phyloP scores from a whole-genome alignment of 1,140 invertebrate species.

The Caenorhabditis tropicalis region DNA sequence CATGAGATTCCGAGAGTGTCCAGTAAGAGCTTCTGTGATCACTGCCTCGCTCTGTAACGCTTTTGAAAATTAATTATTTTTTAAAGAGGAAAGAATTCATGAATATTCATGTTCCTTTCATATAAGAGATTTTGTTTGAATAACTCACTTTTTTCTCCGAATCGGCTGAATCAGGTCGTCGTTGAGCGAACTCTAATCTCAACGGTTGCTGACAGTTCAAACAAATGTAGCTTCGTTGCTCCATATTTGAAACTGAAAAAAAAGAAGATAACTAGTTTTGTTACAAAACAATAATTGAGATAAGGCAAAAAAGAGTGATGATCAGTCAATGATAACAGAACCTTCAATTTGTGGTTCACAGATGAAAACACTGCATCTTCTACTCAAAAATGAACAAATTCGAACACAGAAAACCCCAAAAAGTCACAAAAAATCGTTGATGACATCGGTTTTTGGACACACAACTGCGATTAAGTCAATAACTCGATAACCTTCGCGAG shows the following conservation, averaged over 20 bases:
- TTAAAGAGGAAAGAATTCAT: not conserved
- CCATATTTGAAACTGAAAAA: conserved; percentile 29
- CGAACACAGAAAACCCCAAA: not conserved
- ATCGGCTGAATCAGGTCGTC: conserved; percentile 7
- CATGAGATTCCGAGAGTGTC: conserved; percentile 61
- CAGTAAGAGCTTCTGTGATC: conserved; percentile 28
- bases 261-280: too few relatives aligned
- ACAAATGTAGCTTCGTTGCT: conserved; percentile 11
- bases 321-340: not conserved
- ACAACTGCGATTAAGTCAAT: conserved; percentile 21
- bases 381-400: not conserved
- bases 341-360: not conserved
- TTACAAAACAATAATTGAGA: not conserved
- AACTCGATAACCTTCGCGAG: conserved; percentile 5
- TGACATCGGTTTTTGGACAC: not conserved
- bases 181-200: conserved; percentile 4
- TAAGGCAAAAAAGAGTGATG: conserved; percentile 25
- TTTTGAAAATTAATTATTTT: not conserved
- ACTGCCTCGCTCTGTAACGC: not conserved
- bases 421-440: not conserved
- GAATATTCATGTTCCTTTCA: not conserved
- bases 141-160: conserved; percentile 9
- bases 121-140: not conserved
- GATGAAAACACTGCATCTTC: not conserved
- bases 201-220: conserved; percentile 4